Conservation (phyloP, 2,113 vertebrate species). For the Istiophorus platypterus region DNA sequence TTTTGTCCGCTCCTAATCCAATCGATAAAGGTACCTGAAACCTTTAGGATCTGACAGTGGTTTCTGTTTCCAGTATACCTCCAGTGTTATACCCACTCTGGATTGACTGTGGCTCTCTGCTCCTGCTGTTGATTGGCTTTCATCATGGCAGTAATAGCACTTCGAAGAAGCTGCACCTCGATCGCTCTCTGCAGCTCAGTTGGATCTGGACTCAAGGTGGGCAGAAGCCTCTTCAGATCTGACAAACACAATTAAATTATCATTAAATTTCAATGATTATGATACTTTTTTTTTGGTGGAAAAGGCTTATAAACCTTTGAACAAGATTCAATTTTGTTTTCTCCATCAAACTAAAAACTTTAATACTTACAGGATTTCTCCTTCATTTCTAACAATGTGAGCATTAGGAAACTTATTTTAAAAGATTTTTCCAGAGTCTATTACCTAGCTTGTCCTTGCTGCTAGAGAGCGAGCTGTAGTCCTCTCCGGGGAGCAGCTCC, state of each 20-base stretch:
- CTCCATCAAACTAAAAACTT: neutral
- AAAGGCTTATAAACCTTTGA: neutral
- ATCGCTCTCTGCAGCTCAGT: conserved; percentile 97
- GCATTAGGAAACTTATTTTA: neutral
- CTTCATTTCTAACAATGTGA: neutral
- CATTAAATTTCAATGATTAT: too few relatives aligned
- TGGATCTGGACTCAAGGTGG: conserved; percentile 95
- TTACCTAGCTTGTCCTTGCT: conserved; percentile 96
- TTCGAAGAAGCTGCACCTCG: conserved; percentile 96
- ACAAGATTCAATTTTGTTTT: neutral
- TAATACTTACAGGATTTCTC: neutral
- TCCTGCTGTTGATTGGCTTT: conserved; percentile 89
- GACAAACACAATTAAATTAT: conserved; percentile 32
- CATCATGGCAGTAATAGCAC: conserved; percentile 89
- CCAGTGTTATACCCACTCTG: conserved; percentile 87
- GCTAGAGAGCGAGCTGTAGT: conserved; percentile 89
- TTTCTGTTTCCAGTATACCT: neutral
- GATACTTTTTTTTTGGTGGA: too few relatives aligned
- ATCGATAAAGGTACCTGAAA: neutral
- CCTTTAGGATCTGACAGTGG: neutral
- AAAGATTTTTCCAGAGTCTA: neutral
- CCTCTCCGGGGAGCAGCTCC: conserved; percentile 96
- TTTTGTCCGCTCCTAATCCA: too few relatives aligned
- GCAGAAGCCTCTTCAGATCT: conserved; percentile 98
- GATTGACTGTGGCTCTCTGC: conserved; percentile 86